Percentiles rank a stretch among this genome's conserved stretches.
Evolutionary conservation across 2,888 invertebrate genomes (phyloP).

Genomic region (Polia nebulosa): DNA sequence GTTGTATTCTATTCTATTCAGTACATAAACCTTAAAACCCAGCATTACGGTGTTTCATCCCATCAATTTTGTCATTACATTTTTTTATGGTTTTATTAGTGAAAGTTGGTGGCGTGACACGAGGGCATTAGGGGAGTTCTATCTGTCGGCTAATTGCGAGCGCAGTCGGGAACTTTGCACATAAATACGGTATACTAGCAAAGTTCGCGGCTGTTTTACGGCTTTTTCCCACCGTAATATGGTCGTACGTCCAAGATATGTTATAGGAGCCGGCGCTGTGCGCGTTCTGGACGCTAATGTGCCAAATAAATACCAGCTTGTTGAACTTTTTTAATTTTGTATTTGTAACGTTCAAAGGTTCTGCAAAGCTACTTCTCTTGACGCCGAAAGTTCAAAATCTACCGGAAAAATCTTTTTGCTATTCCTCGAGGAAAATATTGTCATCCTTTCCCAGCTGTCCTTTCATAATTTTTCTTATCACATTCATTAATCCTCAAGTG

Average conservation of each 20-base stretch:
- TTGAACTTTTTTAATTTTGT: constrained; percentile 30
- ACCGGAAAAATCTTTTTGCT: constrained; percentile 16
- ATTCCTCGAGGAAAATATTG: constrained; percentile 29
- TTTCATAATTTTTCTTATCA: constrained; percentile 53
- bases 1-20: too few relatives aligned
- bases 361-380: not conserved
- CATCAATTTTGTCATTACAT: constrained; percentile 33
- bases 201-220: constrained; percentile 58
- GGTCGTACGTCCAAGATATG: constrained; percentile 37
- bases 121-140: constrained; percentile 60
- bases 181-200: constrained; percentile 63
- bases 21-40: not conserved
- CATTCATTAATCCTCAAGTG: constrained; percentile 50
- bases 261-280: constrained; percentile 5
- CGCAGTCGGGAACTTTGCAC: constrained; percentile 57
- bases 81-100: constrained; percentile 49
- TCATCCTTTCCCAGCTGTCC: constrained; percentile 20
- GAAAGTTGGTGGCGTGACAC: constrained; percentile 53
- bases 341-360: constrained; percentile 2
- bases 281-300: constrained; percentile 9
- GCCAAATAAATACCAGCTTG: constrained; percentile 24
- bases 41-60: not conserved
- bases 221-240: constrained; percentile 46
- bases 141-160: constrained; percentile 59
- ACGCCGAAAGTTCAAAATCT: not conserved